Conservation (phyloP, 2,888 invertebrate species). For the Napeogenes sylphis region DNA sequence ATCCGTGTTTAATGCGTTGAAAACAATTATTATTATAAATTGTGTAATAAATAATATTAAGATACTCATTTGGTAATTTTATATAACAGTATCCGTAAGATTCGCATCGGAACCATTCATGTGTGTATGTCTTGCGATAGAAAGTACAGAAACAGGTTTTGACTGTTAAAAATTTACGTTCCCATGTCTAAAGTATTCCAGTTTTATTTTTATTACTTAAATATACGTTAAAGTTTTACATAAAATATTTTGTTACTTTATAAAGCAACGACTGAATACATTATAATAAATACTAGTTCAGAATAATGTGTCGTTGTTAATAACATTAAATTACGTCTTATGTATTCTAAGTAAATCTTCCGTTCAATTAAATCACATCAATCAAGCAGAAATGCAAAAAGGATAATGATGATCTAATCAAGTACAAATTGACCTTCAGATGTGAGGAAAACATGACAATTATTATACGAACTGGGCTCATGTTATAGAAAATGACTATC, state of each 20-base stretch:
- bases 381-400: conserved; percentile 43
- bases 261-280: neutral
- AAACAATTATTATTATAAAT: too few species aligned
- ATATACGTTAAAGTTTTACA: neutral
- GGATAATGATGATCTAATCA: conserved; percentile 35
- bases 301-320: conserved; percentile 13
- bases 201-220: conserved; percentile 4
- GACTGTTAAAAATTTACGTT: conserved; percentile 8
- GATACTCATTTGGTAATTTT: neutral
- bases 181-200: conserved; percentile 7
- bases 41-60: too few species aligned
- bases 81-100: conserved; percentile 9
- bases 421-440: conserved; percentile 21
- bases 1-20: too few species aligned
- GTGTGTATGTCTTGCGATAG: conserved; percentile 20
- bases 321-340: conserved; percentile 25
- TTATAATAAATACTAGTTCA: conserved; percentile 10
- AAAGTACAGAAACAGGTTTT: conserved; percentile 25
- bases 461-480: conserved; percentile 10
- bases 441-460: conserved; percentile 23
- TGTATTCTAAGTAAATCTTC: conserved; percentile 27
- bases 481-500: neutral
- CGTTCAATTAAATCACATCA: conserved; percentile 13
- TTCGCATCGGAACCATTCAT: conserved; percentile 10
- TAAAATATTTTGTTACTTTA: neutral